Percentiles rank a stretch among this genome's conserved stretches.
phyloP scores from a whole-genome alignment of 2,888 invertebrate species.

The Thalpophila matura region DNA sequence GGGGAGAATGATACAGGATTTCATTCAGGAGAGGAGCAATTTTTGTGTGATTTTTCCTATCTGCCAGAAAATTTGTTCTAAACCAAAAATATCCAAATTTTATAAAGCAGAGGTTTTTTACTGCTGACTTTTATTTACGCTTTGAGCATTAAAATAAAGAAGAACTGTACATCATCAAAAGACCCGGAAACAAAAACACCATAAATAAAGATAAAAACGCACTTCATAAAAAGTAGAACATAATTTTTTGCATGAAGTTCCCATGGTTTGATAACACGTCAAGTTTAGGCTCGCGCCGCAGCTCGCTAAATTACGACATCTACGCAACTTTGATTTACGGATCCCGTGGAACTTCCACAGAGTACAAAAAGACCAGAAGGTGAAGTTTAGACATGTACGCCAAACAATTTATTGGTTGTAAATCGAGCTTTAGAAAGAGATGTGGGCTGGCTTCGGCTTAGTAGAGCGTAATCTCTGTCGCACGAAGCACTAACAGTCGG shows the following conservation, averaged over 20 bases:
- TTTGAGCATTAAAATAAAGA: background rate
- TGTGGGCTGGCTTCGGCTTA: too few species aligned
- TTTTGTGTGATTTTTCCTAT: too few species aligned
- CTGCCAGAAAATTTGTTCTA: too few species aligned
- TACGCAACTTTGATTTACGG: constrained; percentile 41
- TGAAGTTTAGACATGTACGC: background rate
- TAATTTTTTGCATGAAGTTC: constrained; percentile 35
- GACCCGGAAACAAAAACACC: background rate
- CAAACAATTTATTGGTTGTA: too few species aligned
- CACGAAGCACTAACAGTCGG: too few species aligned
- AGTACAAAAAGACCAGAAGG: constrained; percentile 5
- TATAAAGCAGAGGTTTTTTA: background rate
- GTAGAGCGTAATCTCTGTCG: too few species aligned
- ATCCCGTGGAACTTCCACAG: background rate
- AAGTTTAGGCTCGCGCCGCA: constrained; percentile 31
- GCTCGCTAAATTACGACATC: constrained; percentile 41
- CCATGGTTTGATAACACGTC: constrained; percentile 43
- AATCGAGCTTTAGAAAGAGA: too few species aligned
- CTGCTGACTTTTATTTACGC: background rate
- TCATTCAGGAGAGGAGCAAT: too few species aligned
- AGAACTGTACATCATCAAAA: background rate
- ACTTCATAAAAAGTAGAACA: constrained; percentile 14
- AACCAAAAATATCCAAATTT: too few species aligned
- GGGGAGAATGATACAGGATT: too few species aligned
- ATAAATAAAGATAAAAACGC: constrained; percentile 20